Evolutionary conservation across 2,797 vertebrate genomes (phyloP).

Genomic region (Crocidura indochinensis): DNA sequence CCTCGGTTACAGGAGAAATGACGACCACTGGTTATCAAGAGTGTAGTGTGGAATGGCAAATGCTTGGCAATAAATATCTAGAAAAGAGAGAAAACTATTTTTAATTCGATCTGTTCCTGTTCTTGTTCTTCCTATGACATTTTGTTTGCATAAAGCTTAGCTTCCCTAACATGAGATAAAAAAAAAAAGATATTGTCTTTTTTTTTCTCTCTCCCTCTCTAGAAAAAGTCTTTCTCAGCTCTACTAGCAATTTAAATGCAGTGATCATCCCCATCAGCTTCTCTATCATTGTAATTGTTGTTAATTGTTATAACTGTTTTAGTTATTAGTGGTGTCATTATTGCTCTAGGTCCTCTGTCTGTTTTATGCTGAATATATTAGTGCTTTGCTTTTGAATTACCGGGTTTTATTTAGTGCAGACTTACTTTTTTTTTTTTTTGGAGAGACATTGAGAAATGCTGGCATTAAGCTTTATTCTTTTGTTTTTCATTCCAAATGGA

Average conservation of each 20-base stretch:
- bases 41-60: slow-evolving; percentile 1
- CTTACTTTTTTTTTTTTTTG: slow-evolving; percentile 63
- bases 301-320: slow-evolving; percentile 86
- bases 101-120: slow-evolving; percentile 30
- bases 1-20: slow-evolving; percentile 34
- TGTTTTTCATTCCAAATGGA: slow-evolving; percentile 82
- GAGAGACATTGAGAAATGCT: slow-evolving; percentile 72
- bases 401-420: slow-evolving; percentile 84
- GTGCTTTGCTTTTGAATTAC: slow-evolving; percentile 80
- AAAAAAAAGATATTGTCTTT: slow-evolving; percentile 53
- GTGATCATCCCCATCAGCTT: slow-evolving; percentile 83
- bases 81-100: slow-evolving; percentile 59
- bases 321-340: slow-evolving; percentile 82
- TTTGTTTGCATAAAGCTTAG: slow-evolving; percentile 58
- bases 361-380: slow-evolving; percentile 80
- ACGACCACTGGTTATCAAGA: slow-evolving; percentile 17
- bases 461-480: slow-evolving; percentile 83
- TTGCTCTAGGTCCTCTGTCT: slow-evolving; percentile 85
- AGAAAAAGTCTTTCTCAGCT: slow-evolving; percentile 76
- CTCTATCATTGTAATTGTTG: slow-evolving; percentile 84
- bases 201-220: slow-evolving; percentile 21
- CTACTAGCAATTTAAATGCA: slow-evolving; percentile 81
- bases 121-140: slow-evolving; percentile 30
- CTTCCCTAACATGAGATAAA: slow-evolving; percentile 47
- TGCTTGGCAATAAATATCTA: slow-evolving; percentile 57